A percentile compares a stretch with the other conserved stretches of the same genome.
Evolutionary conservation across 2,797 vertebrate genomes (phyloP).

Genomic region (Poecilia gillii): DNA sequence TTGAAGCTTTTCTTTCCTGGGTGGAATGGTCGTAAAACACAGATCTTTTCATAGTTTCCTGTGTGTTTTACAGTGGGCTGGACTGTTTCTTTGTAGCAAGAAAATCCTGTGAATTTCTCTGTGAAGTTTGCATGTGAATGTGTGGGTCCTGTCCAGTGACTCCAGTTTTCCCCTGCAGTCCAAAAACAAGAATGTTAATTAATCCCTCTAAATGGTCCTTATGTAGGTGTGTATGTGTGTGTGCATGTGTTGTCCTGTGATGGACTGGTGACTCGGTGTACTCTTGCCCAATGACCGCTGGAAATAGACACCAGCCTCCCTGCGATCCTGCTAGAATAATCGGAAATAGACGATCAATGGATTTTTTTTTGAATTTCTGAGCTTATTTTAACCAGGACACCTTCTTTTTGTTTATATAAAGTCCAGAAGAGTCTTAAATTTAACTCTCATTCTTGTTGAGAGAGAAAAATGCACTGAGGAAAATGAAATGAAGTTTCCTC

Average conservation of each 20-base stretch:
- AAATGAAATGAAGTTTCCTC: conserved; percentile 30
- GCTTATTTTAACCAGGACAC: neutral
- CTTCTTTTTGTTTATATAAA: neutral
- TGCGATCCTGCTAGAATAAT: neutral
- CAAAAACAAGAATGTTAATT: neutral
- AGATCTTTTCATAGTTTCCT: neutral
- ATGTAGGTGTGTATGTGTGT: neutral
- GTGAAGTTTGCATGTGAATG: neutral
- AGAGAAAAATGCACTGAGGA: conserved; percentile 9
- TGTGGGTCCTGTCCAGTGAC: neutral
- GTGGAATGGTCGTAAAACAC: neutral
- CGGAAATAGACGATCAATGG: neutral
- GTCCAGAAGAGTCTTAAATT: conserved; percentile 13
- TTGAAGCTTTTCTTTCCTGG: neutral
- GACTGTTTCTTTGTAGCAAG: neutral
- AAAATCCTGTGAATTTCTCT: neutral
- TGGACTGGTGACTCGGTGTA: neutral
- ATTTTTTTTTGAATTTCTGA: neutral
- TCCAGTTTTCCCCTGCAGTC: neutral
- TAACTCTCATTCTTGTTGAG: neutral
- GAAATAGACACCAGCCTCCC: neutral
- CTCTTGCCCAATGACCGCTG: neutral
- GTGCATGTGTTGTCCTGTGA: neutral
- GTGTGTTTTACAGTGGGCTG: neutral
- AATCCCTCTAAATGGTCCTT: neutral